phyloP scores from a whole-genome alignment of 2,888 invertebrate species.

The Sesia apiformis region DNA sequence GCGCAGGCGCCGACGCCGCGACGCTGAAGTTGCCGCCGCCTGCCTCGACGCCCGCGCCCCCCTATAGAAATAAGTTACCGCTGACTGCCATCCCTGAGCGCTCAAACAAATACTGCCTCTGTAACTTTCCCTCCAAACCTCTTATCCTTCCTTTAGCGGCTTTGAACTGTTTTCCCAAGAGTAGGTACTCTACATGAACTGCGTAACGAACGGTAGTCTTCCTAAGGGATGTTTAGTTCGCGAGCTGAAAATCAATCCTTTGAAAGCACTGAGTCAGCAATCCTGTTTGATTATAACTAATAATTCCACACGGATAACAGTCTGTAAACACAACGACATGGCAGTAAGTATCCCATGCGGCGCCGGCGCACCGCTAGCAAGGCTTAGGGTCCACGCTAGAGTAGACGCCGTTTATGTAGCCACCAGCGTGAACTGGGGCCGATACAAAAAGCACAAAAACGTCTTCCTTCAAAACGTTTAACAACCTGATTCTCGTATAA shows the following conservation, averaged over 20 bases:
- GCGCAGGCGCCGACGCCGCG: conserved; percentile 63
- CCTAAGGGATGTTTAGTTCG: conserved; percentile 3
- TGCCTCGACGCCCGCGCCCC: conserved; percentile 61
- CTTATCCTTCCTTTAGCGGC: conserved; percentile 31
- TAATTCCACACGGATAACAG: conserved; percentile 26
- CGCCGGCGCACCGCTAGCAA: conserved; percentile 19
- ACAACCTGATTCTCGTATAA: conserved; percentile 65
- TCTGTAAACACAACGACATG: conserved; percentile 26
- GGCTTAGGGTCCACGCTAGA: conserved; percentile 43
- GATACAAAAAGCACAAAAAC: conserved; percentile 64
- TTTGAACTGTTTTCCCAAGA: conserved; percentile 33
- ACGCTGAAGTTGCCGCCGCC: conserved; percentile 56
- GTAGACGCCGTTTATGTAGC: conserved; percentile 44
- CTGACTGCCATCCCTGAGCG: conserved; percentile 62
- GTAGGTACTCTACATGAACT: conserved; percentile 8
- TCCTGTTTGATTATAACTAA: conserved; percentile 15
- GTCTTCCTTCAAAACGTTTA: conserved; percentile 72
- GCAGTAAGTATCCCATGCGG: conserved; percentile 38
- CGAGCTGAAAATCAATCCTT: not conserved
- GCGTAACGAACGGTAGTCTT: conserved; percentile 11
- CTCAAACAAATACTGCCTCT: conserved; percentile 59
- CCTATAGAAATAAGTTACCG: conserved; percentile 65
- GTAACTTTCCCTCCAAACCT: conserved; percentile 35
- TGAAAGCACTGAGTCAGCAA: conserved; percentile 20
- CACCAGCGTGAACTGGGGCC: conserved; percentile 32